These are phyloP conservation scores for Cataglyphis hispanica DNA, from an alignment of 1,140 invertebrate species.

Conservation along the genomic window DNA sequence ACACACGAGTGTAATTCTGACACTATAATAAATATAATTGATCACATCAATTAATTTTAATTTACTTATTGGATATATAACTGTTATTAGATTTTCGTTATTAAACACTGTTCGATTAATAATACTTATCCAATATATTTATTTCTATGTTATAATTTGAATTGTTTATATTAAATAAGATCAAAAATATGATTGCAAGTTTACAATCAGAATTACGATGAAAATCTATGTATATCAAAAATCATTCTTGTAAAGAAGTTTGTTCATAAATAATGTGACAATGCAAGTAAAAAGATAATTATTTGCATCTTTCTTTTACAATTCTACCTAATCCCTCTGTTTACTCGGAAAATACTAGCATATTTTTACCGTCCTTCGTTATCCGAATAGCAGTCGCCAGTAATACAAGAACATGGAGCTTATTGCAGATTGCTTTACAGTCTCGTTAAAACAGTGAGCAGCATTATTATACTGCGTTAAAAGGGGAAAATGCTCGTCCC, in stretches of 20 bases:
- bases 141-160: neutral
- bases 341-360: conserved; percentile 34
- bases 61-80: neutral
- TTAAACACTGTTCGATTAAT: neutral
- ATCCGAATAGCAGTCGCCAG: conserved; percentile 35
- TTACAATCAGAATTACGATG: neutral
- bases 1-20: neutral
- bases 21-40: neutral
- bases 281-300: conserved; percentile 7
- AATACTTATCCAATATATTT: neutral
- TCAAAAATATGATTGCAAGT: neutral
- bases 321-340: conserved; percentile 23
- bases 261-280: neutral
- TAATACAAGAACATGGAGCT: conserved; percentile 50
- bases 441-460: conserved; percentile 59
- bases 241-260: neutral
- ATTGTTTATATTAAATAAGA: neutral
- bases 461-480: conserved; percentile 60
- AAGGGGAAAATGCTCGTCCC: conserved; percentile 35
- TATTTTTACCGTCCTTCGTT: conserved; percentile 44
- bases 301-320: conserved; percentile 30
- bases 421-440: conserved; percentile 57
- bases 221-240: neutral
- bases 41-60: neutral
- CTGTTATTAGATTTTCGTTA: neutral